A percentile compares a stretch with the other conserved stretches of the same genome.
These are phyloP conservation scores for Lycia hirtaria DNA, from an alignment of 2,888 invertebrate species.

Conservation along the genomic window DNA sequence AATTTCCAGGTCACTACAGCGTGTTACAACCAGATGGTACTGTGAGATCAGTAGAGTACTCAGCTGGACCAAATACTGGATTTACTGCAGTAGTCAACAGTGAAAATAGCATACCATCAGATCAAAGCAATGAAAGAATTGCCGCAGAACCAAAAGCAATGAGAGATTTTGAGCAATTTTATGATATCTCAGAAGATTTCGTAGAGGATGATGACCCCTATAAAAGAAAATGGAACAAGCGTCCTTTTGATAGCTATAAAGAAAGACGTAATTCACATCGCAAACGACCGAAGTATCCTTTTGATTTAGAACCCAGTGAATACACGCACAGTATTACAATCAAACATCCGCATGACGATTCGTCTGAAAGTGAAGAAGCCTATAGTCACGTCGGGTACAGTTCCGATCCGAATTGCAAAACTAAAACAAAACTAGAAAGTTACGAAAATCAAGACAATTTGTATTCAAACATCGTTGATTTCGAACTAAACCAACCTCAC, in stretches of 20 bases:
- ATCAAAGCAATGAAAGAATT: conserved; percentile 44
- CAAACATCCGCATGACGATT: conserved; percentile 70
- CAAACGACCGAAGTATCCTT: conserved; percentile 64
- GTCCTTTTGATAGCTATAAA: conserved; percentile 61
- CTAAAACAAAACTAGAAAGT: conserved; percentile 68
- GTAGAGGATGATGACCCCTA: conserved; percentile 63
- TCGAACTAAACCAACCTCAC: conserved; percentile 57
- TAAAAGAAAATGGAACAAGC: conserved; percentile 60
- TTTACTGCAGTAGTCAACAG: conserved; percentile 86
- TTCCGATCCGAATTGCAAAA: conserved; percentile 74
- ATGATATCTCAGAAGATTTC: conserved; percentile 67
- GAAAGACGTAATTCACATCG: conserved; percentile 52
- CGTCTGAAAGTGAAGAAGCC: conserved; percentile 55
- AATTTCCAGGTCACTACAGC: conserved; percentile 86
- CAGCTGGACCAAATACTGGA: conserved; percentile 84
- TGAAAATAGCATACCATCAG: conserved; percentile 58
- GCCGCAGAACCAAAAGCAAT: conserved; percentile 65
- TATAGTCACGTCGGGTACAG: conserved; percentile 70
- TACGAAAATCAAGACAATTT: conserved; percentile 52
- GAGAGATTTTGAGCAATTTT: conserved; percentile 70
- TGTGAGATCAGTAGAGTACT: conserved; percentile 86
- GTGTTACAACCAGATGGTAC: conserved; percentile 88
- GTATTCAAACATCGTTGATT: conserved; percentile 60
- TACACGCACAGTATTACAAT: conserved; percentile 73
- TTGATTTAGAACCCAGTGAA: conserved; percentile 71